Conservation (phyloP, 1,140 invertebrate species). For the Mactra quadrangularis region DNA sequence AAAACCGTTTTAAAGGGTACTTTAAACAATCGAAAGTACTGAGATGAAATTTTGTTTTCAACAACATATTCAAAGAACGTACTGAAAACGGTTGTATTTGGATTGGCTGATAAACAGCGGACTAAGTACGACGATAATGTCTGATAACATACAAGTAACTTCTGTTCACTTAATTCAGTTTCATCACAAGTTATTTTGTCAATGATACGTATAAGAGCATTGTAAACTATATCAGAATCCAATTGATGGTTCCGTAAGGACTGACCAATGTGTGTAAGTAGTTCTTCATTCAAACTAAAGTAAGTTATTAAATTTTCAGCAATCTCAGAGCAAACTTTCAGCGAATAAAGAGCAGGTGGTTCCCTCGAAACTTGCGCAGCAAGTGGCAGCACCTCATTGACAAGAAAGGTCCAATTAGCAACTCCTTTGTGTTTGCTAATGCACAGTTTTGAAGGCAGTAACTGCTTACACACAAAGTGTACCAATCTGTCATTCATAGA, state of each 20-base stretch:
- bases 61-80: background rate
- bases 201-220: background rate
- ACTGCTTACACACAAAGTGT: too few species aligned
- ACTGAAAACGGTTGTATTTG: background rate
- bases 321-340: constrained; percentile 37
- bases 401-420: background rate
- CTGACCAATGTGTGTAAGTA: background rate
- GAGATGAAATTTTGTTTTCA: background rate
- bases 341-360: background rate
- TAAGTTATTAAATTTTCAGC: background rate
- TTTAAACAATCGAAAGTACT: constrained; percentile 1
- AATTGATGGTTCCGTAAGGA: background rate
- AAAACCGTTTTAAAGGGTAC: background rate
- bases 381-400: background rate
- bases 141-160: background rate
- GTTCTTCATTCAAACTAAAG: background rate
- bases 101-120: constrained; percentile 4
- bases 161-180: too few species aligned
- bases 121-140: constrained; percentile 6
- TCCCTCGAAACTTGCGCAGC: constrained; percentile 5
- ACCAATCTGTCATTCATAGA: too few species aligned
- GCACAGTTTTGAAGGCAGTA: too few species aligned
- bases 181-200: background rate
- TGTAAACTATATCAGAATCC: constrained; percentile 7
- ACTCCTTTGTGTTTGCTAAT: too few species aligned